phyloP scores from a whole-genome alignment of 2,888 invertebrate species.

The Andrena dorsata region DNA sequence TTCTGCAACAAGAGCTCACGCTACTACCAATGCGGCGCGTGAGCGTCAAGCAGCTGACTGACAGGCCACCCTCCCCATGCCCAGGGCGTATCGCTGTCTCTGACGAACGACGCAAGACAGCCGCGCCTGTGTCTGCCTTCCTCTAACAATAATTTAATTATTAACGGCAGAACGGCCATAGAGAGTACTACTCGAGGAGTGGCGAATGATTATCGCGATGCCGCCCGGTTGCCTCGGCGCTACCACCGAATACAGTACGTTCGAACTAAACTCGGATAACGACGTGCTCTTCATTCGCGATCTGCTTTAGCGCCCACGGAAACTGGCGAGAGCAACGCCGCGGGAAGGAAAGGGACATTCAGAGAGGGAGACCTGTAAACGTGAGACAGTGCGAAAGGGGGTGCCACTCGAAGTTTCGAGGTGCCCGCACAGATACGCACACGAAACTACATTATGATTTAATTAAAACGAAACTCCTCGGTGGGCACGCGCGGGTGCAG shows the following conservation, averaged over 20 bases:
- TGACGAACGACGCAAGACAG: neutral
- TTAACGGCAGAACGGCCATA: slow-evolving; percentile 26
- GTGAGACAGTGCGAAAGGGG: neutral
- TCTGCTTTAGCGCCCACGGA: neutral
- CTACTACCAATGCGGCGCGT: neutral
- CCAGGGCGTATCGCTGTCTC: neutral
- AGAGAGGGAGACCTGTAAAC: neutral
- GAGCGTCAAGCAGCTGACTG: neutral
- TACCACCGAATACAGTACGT: neutral
- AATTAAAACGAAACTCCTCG: slow-evolving; percentile 68
- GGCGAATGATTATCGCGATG: neutral
- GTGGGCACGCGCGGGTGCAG: slow-evolving; percentile 22
- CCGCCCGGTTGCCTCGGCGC: neutral
- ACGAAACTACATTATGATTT: slow-evolving; percentile 67
- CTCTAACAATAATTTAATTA: slow-evolving; percentile 26
- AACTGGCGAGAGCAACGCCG: neutral
- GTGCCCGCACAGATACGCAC: neutral
- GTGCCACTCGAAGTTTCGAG: neutral
- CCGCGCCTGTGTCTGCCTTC: neutral
- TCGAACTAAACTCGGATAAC: slow-evolving; percentile 27
- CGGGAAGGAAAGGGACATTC: neutral
- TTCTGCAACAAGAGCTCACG: neutral
- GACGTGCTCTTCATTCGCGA: slow-evolving; percentile 22
- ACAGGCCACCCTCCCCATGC: neutral
- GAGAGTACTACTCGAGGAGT: slow-evolving; percentile 7